Percentiles rank a stretch among this genome's conserved stretches.
Evolutionary conservation across 1,140 invertebrate genomes (phyloP).

Genomic region (Macrobrachium nipponense): DNA sequence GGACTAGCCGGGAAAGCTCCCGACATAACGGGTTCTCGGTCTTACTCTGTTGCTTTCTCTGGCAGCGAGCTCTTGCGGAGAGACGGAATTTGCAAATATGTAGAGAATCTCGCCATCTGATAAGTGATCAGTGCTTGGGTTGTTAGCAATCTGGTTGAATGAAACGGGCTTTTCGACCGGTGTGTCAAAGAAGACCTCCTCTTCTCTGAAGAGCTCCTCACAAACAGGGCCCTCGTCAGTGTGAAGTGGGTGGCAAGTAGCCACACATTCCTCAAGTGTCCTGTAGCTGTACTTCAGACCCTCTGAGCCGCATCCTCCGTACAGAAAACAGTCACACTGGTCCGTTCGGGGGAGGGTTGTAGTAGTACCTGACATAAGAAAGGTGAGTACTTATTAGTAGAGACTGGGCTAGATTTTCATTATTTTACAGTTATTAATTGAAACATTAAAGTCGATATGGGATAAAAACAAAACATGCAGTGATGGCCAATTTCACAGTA

Average conservation of each 20-base stretch:
- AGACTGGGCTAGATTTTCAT: background rate
- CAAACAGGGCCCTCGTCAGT: slow-evolving; percentile 14
- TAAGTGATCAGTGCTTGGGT: too few species aligned
- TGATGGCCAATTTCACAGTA: background rate
- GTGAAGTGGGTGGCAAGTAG: background rate
- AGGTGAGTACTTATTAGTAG: background rate
- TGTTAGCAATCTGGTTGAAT: too few species aligned
- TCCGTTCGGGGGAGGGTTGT: background rate
- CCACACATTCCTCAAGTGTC: background rate
- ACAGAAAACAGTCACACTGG: slow-evolving; percentile 39
- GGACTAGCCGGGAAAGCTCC: too few species aligned
- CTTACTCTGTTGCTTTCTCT: too few species aligned
- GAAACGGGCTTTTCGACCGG: too few species aligned
- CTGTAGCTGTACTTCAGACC: slow-evolving; percentile 6
- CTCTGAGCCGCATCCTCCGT: slow-evolving; percentile 9
- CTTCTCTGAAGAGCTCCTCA: slow-evolving; percentile 11
- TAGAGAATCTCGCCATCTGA: too few species aligned
- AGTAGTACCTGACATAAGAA: slow-evolving; percentile 1
- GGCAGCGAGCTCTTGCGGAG: too few species aligned
- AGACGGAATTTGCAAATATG: too few species aligned
- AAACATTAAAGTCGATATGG: background rate
- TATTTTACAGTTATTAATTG: background rate
- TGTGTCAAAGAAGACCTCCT: background rate
- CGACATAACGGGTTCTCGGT: too few species aligned
- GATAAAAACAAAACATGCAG: background rate